Percentiles rank a stretch among this genome's conserved stretches.
phyloP scores from a whole-genome alignment of 2,113 vertebrate species.

The Hymenochirus boettgeri region DNA sequence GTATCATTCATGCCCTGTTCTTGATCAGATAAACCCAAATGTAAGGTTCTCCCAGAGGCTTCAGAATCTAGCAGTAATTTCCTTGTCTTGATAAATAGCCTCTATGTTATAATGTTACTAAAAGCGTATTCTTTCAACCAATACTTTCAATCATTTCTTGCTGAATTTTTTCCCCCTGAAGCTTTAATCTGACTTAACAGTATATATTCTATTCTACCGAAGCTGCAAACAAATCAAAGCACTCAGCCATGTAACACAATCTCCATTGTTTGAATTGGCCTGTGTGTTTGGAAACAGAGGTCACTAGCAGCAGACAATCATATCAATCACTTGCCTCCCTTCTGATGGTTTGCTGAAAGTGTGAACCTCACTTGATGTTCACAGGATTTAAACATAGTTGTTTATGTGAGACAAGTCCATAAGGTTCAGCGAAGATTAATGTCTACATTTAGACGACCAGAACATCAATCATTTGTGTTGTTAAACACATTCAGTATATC shows the following conservation, averaged over 20 bases:
- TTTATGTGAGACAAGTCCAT: constrained; percentile 16
- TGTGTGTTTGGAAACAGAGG: constrained; percentile 34
- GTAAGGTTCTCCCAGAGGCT: constrained; percentile 18
- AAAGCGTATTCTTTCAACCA: constrained; percentile 20
- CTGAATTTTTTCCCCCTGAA: constrained; percentile 5
- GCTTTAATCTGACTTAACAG: constrained; percentile 41
- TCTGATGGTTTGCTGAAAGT: constrained; percentile 11
- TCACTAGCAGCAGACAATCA: constrained; percentile 27
- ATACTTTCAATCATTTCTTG: constrained; percentile 29
- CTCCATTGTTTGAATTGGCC: constrained; percentile 37
- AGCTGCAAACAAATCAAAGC: constrained; percentile 38
- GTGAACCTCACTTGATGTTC: constrained; percentile 15
- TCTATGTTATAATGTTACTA: constrained; percentile 17
- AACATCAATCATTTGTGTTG: constrained; percentile 26
- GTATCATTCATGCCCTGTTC: not conserved
- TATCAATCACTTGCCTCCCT: constrained; percentile 36
- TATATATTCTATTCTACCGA: constrained; percentile 28
- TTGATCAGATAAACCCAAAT: constrained; percentile 7
- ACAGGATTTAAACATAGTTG: constrained; percentile 11
- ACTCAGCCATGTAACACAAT: constrained; percentile 32
- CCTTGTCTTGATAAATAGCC: constrained; percentile 22
- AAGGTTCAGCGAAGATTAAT: constrained; percentile 24
- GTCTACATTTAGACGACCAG: not conserved
- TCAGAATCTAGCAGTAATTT: constrained; percentile 14
- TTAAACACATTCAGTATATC: constrained; percentile 18